phyloP scores from a whole-genome alignment of 2,113 vertebrate genomes.

The Seriola dumerili region DNA sequence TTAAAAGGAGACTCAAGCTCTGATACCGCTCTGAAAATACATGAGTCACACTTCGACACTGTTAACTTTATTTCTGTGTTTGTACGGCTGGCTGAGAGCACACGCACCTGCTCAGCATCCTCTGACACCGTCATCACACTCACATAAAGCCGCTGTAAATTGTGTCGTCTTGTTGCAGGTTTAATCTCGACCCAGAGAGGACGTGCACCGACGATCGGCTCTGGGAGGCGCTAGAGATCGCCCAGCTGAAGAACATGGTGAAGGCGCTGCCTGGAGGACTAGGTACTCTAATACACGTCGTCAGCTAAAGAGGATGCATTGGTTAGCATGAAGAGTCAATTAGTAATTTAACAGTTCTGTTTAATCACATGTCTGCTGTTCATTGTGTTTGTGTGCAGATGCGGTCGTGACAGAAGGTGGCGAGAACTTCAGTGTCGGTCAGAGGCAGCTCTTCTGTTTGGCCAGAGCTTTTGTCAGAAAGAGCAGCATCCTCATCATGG shows the following conservation, averaged over 20 bases:
- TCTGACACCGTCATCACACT: neutral
- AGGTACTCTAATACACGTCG: constrained; percentile 76
- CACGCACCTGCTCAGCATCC: neutral
- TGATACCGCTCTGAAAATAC: no score
- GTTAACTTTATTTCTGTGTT: neutral
- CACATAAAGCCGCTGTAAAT: neutral
- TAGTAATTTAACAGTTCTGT: neutral
- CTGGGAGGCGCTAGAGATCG: constrained; percentile 98
- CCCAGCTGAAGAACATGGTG: constrained; percentile 98
- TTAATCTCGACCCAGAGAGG: constrained; percentile 96
- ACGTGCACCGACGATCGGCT: constrained; percentile 94
- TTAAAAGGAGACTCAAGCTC: no score
- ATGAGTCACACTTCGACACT: no score
- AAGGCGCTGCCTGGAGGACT: constrained; percentile 94
- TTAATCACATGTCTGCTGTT: neutral
- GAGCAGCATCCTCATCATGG: constrained; percentile 99
- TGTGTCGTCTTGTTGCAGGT: constrained; percentile 79
- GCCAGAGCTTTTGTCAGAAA: constrained; percentile 97
- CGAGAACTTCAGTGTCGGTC: constrained; percentile 98
- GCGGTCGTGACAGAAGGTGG: constrained; percentile 95
- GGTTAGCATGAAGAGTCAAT: neutral
- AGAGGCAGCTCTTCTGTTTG: constrained; percentile 96
- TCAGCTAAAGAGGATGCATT: no score
- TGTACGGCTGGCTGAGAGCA: no score
- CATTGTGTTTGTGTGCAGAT: constrained; percentile 78